Evolutionary conservation across 2,113 vertebrate genomes (phyloP).

Genomic region (Larimichthys crocea): DNA sequence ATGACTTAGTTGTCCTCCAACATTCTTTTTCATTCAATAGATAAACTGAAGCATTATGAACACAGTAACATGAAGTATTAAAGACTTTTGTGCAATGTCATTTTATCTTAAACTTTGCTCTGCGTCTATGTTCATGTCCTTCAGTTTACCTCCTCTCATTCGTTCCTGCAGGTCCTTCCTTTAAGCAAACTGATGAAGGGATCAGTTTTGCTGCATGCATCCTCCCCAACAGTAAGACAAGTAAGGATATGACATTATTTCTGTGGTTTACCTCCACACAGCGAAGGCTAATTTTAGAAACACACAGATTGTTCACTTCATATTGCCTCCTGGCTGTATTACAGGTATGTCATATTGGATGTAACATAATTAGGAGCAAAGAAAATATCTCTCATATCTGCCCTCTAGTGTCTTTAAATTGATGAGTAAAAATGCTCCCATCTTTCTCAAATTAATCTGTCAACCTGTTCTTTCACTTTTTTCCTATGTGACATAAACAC

Average conservation of each 20-base stretch:
- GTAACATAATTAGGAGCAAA: constrained; percentile 6
- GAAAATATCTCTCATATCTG: not conserved
- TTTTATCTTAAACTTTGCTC: not conserved
- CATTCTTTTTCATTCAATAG: not conserved
- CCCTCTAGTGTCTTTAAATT: not conserved
- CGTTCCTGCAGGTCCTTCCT: not conserved
- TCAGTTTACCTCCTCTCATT: not conserved
- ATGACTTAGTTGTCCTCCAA: not conserved
- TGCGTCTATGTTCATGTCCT: not conserved
- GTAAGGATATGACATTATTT: not conserved
- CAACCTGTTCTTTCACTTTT: not conserved
- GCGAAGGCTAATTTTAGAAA: not conserved
- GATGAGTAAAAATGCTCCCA: constrained; percentile 2
- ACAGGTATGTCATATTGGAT: constrained; percentile 5
- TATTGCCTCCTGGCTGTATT: not conserved
- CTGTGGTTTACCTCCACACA: not conserved
- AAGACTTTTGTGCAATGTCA: not conserved
- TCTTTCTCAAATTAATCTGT: not conserved
- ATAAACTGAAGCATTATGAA: not conserved
- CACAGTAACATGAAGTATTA: not conserved
- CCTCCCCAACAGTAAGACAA: not conserved
- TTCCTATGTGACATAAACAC: constrained; percentile 12
- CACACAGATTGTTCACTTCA: not conserved
- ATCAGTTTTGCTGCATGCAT: not conserved
- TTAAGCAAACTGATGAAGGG: not conserved